These are phyloP conservation scores for Gallinago undulata DNA, from an alignment of 2,113 vertebrate species.

Conservation along the genomic window DNA sequence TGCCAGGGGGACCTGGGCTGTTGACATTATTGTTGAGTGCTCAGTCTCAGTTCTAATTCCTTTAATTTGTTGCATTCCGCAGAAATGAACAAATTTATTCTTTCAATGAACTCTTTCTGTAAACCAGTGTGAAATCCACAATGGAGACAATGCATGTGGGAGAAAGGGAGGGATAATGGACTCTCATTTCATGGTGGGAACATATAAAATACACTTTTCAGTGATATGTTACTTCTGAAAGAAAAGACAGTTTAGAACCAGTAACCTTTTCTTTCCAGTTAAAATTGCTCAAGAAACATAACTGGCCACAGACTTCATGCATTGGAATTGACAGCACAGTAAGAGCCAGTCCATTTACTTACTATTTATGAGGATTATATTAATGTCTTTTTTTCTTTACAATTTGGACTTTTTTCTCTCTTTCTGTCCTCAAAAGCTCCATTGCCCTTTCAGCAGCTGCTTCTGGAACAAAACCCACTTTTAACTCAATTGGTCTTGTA, in stretches of 20 bases:
- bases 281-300: neutral
- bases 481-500: neutral
- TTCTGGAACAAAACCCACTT: neutral
- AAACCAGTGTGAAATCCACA: neutral
- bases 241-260: neutral
- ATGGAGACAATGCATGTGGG: neutral
- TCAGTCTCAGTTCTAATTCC: neutral
- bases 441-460: neutral
- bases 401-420: neutral
- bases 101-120: neutral
- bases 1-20: neutral
- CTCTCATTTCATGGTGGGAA: neutral
- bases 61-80: neutral
- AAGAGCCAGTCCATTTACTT: neutral
- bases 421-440: neutral
- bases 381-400: neutral
- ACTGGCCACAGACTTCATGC: neutral
- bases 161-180: neutral
- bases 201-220: neutral
- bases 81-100: neutral
- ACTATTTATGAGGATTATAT: neutral
- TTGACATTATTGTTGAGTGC: neutral
- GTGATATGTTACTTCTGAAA: neutral
- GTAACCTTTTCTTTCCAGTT: neutral
- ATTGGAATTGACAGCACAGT: neutral